phyloP scores from a whole-genome alignment of 2,797 vertebrate species.

The Pantherophis vulpinus region DNA sequence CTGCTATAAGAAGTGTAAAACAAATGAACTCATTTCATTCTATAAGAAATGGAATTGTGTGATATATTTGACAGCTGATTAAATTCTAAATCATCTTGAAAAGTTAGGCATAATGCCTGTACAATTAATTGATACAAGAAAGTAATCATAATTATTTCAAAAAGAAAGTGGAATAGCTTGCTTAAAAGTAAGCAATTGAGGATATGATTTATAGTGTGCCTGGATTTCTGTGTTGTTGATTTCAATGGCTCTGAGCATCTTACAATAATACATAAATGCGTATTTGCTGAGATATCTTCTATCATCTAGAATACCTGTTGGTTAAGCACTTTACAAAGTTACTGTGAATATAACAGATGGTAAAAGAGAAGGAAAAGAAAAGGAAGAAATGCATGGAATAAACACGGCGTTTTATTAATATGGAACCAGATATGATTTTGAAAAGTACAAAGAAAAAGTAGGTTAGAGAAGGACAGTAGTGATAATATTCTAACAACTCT shows the following conservation, averaged over 20 bases:
- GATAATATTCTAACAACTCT: not conserved
- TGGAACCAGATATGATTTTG: not conserved
- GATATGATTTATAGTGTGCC: not conserved
- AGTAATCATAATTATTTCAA: not conserved
- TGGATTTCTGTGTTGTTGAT: not conserved
- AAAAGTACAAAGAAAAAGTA: not conserved
- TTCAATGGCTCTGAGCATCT: not conserved
- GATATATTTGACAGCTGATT: not conserved
- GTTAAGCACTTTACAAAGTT: not conserved
- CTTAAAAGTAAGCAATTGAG: not conserved
- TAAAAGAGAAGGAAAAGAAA: not conserved
- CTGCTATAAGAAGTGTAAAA: not conserved
- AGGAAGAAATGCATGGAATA: not conserved
- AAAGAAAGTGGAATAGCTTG: not conserved
- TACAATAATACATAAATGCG: not conserved
- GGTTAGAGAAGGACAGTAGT: not conserved
- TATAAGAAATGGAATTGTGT: not conserved
- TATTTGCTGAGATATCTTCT: not conserved
- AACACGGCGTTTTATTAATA: not conserved
- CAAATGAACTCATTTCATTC: not conserved
- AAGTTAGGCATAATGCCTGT: not conserved
- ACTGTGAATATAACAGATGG: not conserved
- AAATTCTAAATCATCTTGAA: not conserved
- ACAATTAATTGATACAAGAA: not conserved
- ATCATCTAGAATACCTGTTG: slow-evolving; percentile 14